Evolutionary conservation across 2,888 invertebrate species (phyloP), one percentile per base, ranked within the genome.

Genomic region (Lamellibrachia columna): DNA sequence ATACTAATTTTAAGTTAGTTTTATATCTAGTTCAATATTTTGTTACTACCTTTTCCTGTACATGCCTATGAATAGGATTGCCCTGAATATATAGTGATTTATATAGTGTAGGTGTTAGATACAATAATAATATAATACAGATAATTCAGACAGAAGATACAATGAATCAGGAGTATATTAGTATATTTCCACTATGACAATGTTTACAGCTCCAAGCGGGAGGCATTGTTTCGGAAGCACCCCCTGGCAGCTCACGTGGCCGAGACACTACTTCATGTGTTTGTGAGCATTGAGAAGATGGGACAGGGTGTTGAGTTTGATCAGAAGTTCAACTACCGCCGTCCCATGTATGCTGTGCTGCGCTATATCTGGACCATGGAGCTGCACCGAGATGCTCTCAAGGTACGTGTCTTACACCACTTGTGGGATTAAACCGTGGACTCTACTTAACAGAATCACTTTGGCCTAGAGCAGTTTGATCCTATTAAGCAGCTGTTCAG

Each of bases 221-320:
- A 98, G 95, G 97, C 97, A 95, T 96, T 99, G 91, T 97, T 98
- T 96, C 97, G 97, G 92, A 97, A 97, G 92, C 98, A 99, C 96
- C 98, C 98, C 94, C 97, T 95, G 96, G 94, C 96, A 9, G 93
- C 94, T 8, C 95, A 99, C 97, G 97, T 99, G 93, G 98, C 98
- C 15, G 97, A 97, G 91, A 98, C 98, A 95, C 97, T 99, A 55
- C 97, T 99, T 93, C 98, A 98, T 95, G 99, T 99, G 9, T 99
- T 99, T 96, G 99, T 99, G n/a, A 98, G 98, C 94, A 99, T 99
- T 93, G 99, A 99, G 97, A 98, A 99, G 98, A 99, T 99, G 0
- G 99, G 99, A 0, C 98, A 99, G 96, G 98, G 98, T 95, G 99
- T 99, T 52, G 98, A 98, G 95, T 99, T 99, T 96, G 99, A 99